These are phyloP conservation scores for Eupeodes corollae DNA, from an alignment of 1,140 invertebrate genomes.

Conservation along the genomic window DNA sequence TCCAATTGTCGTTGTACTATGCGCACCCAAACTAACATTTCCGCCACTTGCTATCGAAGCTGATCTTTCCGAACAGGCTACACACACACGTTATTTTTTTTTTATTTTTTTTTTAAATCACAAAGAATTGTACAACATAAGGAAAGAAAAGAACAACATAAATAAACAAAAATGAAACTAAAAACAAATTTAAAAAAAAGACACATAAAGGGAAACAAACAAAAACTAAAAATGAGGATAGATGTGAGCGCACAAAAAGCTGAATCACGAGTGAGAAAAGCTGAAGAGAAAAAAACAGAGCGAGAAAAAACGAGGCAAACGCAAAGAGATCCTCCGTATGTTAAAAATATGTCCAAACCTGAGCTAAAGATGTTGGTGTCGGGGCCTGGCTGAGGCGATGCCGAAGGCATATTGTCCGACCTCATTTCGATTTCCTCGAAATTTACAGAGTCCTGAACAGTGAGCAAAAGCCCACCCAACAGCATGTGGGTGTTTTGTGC, in stretches of 20 bases:
- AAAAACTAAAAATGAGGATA: conserved; percentile 9
- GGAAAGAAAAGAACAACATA: conserved; percentile 1
- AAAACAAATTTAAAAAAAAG: too few species aligned
- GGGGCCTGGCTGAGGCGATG: conserved; percentile 44
- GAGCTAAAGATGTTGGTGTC: conserved; percentile 58
- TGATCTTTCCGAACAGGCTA: conserved; percentile 35
- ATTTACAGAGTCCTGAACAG: conserved; percentile 70
- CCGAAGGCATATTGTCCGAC: conserved; percentile 38
- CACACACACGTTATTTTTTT: conserved; percentile 4
- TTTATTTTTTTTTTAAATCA: not conserved
- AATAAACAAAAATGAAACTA: not conserved
- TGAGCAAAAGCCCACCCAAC: conserved; percentile 64
- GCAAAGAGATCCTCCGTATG: not conserved
- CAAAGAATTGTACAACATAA: not conserved
- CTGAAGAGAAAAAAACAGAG: conserved; percentile 2
- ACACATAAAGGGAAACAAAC: conserved; percentile 2
- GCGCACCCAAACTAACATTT: conserved; percentile 28
- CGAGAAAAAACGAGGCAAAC: conserved; percentile 2
- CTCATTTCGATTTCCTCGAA: conserved; percentile 55
- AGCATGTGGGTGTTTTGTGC: conserved; percentile 83
- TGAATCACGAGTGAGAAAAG: not conserved
- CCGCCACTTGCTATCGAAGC: conserved; percentile 30
- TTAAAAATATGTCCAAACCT: conserved; percentile 42
- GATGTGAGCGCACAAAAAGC: conserved; percentile 6
- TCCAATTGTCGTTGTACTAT: conserved; percentile 18